Percentiles rank a stretch among this genome's conserved stretches.
These are phyloP conservation scores for Apamea sordens DNA, from an alignment of 2,888 invertebrate genomes.

Conservation along the genomic window DNA sequence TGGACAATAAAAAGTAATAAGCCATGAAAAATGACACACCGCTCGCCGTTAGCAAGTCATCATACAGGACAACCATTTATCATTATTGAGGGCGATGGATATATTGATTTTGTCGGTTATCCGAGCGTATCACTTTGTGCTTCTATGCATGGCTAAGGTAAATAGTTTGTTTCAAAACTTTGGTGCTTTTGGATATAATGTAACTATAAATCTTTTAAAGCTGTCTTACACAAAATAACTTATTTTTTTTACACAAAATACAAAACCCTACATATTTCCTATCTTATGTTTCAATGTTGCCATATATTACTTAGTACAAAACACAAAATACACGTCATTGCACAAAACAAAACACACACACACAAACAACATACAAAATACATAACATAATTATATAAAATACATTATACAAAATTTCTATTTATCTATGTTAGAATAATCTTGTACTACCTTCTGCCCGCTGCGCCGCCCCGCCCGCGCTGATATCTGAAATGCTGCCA, in stretches of 20 bases:
- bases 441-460: no score
- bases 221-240: not conserved
- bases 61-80: slow-evolving; percentile 79
- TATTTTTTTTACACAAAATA: no score
- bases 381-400: no score
- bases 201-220: not conserved
- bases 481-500: no score
- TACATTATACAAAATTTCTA: no score
- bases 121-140: slow-evolving; percentile 20
- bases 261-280: not conserved
- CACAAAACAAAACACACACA: no score
- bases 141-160: not conserved
- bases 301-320: not conserved
- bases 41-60: slow-evolving; percentile 80
- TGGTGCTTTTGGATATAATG: not conserved
- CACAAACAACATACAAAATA: no score
- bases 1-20: slow-evolving; percentile 72
- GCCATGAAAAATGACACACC: slow-evolving; percentile 75
- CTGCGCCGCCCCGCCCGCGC: no score
- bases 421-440: not conserved
- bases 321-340: no score
- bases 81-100: slow-evolving; percentile 66
- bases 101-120: slow-evolving; percentile 68
- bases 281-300: not conserved
- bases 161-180: not conserved